Evolutionary conservation across 2,113 vertebrate species (phyloP).

Genomic region (Columba livia): DNA sequence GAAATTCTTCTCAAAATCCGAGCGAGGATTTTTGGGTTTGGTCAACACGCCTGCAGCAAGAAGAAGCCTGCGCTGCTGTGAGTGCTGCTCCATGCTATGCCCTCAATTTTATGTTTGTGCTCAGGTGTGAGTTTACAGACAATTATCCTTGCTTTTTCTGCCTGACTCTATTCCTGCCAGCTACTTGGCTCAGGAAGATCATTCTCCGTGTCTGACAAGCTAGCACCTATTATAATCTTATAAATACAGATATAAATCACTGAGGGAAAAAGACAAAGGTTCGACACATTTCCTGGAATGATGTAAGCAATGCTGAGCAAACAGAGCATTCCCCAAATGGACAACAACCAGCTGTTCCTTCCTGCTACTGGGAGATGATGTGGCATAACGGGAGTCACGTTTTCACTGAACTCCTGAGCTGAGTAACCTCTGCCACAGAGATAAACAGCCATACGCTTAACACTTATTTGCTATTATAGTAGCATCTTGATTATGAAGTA

Average conservation of each 20-base stretch:
- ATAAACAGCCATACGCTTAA: background rate
- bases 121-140: slow-evolving; percentile 30
- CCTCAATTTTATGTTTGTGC: background rate
- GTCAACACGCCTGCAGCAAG: background rate
- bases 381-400: background rate
- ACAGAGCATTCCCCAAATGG: background rate
- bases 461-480: background rate
- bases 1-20: background rate
- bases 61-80: background rate
- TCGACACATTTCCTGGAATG: background rate
- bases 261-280: background rate
- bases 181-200: background rate
- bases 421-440: background rate
- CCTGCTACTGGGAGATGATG: background rate
- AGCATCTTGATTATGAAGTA: background rate
- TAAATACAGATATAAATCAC: slow-evolving; percentile 3
- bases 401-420: background rate
- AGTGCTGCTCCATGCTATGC: background rate
- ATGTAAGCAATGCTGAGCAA: background rate
- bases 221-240: background rate
- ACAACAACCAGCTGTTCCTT: background rate
- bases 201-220: background rate
- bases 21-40: background rate
- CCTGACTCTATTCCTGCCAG: background rate
- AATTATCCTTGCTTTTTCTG: background rate